Conservation (phyloP, 2,113 vertebrate genomes). For the Stegostoma tigrinum region DNA sequence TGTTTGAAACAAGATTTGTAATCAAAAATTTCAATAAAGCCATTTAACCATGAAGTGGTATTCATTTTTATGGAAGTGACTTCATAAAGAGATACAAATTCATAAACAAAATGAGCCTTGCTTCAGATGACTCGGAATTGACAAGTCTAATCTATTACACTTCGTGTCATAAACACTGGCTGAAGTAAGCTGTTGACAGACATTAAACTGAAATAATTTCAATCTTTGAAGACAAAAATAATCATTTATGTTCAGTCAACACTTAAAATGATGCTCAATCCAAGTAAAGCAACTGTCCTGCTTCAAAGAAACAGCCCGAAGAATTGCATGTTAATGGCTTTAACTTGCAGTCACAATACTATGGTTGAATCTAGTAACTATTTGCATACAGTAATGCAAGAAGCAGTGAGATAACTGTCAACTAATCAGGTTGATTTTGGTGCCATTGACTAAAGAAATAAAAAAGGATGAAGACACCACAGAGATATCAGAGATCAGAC, state of each 20-base stretch:
- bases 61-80: slow-evolving; percentile 19
- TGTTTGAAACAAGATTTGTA: not conserved
- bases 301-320: not conserved
- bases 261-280: not conserved
- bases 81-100: slow-evolving; percentile 20
- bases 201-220: not conserved
- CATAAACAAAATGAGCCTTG: not conserved
- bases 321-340: not conserved
- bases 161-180: not conserved
- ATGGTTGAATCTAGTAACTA: not conserved
- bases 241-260: not conserved
- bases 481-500: not conserved
- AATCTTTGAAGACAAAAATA: not conserved
- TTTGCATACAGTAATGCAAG: not conserved
- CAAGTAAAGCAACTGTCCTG: not conserved
- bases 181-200: not conserved
- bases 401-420: not conserved
- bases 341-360: not conserved
- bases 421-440: not conserved
- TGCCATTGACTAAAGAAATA: not conserved
- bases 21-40: slow-evolving; percentile 32
- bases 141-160: slow-evolving; percentile 19
- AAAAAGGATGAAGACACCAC: not conserved
- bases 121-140: slow-evolving; percentile 7
- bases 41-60: slow-evolving; percentile 7